These are phyloP conservation scores for Protosalanx chinensis DNA, from an alignment of 2,797 vertebrate genomes.

Conservation along the genomic window DNA sequence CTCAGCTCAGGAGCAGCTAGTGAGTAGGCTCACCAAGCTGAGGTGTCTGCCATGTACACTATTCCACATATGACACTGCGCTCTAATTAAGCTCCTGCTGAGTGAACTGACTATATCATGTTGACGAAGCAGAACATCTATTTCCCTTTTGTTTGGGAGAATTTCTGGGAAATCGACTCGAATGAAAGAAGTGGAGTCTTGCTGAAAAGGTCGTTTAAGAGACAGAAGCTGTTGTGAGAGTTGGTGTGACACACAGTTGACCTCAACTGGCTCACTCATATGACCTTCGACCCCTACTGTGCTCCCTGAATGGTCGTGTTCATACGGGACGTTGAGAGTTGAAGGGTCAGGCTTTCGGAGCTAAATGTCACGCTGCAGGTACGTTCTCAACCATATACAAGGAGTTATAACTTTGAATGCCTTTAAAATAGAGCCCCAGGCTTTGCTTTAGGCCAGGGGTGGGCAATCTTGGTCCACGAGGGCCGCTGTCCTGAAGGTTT, in stretches of 20 bases:
- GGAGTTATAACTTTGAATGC: background rate
- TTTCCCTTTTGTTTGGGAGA: background rate
- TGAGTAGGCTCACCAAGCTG: background rate
- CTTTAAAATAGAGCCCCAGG: too few relatives aligned
- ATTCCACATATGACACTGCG: too few relatives aligned
- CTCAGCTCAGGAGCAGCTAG: background rate
- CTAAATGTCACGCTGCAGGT: slow-evolving; percentile 19
- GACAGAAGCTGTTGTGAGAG: background rate
- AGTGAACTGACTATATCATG: background rate
- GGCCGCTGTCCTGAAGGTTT: too few relatives aligned
- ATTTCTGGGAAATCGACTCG: background rate
- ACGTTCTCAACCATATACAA: background rate
- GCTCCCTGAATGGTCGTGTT: slow-evolving; percentile 27
- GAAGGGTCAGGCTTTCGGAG: slow-evolving; percentile 9
- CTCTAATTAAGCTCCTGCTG: too few relatives aligned
- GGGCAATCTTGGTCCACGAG: too few relatives aligned
- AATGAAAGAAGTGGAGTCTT: background rate
- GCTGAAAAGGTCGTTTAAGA: background rate
- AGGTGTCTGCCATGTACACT: too few relatives aligned
- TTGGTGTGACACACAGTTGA: background rate
- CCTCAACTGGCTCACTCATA: slow-evolving; percentile 1
- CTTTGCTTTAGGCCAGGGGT: too few relatives aligned
- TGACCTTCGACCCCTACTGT: slow-evolving; percentile 35
- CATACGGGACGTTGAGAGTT: slow-evolving; percentile 23
- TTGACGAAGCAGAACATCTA: background rate